Conservation (phyloP, 2,797 vertebrate genomes). For the Mastacembelus armatus region DNA sequence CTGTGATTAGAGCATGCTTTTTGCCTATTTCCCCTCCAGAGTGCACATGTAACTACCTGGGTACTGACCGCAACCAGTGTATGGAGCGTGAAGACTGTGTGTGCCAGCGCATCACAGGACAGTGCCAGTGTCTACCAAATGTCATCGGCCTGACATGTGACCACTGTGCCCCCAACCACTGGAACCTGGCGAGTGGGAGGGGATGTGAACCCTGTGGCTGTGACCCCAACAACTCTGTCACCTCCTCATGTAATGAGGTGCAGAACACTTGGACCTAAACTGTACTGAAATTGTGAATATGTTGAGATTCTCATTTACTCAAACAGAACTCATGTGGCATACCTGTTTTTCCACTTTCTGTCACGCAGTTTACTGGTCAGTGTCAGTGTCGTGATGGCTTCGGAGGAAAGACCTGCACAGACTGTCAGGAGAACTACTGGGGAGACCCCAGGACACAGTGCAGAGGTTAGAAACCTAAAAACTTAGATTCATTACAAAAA, state of each 20-base stretch:
- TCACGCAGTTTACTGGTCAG: constrained; percentile 91
- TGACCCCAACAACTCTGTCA: constrained; percentile 88
- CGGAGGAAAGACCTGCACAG: constrained; percentile 91
- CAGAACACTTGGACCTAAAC: neutral
- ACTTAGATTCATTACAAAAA: neutral
- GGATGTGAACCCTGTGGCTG: constrained; percentile 92
- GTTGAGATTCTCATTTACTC: neutral
- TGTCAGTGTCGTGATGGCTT: constrained; percentile 94
- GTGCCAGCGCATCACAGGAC: constrained; percentile 89
- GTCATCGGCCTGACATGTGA: constrained; percentile 92
- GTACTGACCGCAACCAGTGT: constrained; percentile 89
- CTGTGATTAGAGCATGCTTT: neutral
- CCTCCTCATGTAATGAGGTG: constrained; percentile 93
- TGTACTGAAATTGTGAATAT: neutral
- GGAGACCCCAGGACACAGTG: constrained; percentile 91
- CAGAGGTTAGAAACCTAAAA: constrained; percentile 83
- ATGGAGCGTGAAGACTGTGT: constrained; percentile 86
- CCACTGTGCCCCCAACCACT: constrained; percentile 92
- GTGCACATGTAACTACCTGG: constrained; percentile 92
- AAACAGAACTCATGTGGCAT: neutral
- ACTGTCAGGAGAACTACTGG: constrained; percentile 97
- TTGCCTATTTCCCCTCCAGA: constrained; percentile 74
- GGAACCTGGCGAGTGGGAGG: constrained; percentile 90
- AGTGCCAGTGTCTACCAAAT: constrained; percentile 92
- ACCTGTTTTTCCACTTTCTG: neutral